These are phyloP conservation scores for Sparidentex hasta DNA, from an alignment of 2,797 vertebrate genomes.

Conservation along the genomic window DNA sequence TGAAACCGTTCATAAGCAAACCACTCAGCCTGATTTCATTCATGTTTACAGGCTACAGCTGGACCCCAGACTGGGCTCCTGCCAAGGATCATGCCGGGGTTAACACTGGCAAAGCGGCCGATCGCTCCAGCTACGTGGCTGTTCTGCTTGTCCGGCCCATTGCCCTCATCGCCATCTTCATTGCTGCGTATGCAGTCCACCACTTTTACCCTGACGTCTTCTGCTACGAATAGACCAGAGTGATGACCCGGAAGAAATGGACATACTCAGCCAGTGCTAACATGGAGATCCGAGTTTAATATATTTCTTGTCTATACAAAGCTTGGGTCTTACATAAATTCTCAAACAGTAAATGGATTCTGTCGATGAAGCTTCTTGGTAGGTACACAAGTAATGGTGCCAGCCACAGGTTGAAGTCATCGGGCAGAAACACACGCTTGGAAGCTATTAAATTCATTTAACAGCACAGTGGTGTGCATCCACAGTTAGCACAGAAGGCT, in stretches of 20 bases:
- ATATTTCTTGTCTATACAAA: not conserved
- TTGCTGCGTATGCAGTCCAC: slow-evolving; percentile 69
- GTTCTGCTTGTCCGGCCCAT: slow-evolving; percentile 70
- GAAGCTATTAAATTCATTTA: no score
- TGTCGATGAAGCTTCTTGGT: not conserved
- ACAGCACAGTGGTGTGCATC: no score
- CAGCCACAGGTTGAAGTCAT: not conserved
- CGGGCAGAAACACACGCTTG: no score
- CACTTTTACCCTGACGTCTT: slow-evolving; percentile 75
- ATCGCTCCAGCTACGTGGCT: slow-evolving; percentile 28
- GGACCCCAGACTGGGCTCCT: slow-evolving; percentile 67
- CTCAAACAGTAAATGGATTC: no score
- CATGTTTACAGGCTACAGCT: slow-evolving; percentile 63
- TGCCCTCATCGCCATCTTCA: slow-evolving; percentile 72
- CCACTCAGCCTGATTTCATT: not conserved
- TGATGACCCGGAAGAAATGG: not conserved
- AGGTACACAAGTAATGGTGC: not conserved
- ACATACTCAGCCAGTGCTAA: not conserved
- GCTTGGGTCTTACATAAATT: not conserved
- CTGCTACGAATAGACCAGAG: slow-evolving; percentile 63
- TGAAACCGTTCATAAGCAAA: not conserved
- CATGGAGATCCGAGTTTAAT: not conserved
- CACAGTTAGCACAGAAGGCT: no score
- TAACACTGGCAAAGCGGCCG: slow-evolving; percentile 12
- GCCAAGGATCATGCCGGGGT: not conserved